These are phyloP conservation scores for Cydia pomonella DNA, from an alignment of 1,140 invertebrate genomes.

Conservation along the genomic window DNA sequence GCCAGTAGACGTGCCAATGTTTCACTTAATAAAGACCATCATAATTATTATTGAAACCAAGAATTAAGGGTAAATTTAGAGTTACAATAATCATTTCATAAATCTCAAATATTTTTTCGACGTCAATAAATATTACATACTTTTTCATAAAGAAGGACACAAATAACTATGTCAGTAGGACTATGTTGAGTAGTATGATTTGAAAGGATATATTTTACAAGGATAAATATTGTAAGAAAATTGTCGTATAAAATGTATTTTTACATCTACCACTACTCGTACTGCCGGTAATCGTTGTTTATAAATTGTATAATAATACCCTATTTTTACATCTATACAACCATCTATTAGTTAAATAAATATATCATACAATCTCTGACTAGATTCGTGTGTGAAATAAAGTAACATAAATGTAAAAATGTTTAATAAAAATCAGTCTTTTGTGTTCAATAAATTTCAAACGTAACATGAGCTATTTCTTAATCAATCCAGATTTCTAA, in stretches of 20 bases:
- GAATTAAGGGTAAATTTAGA: background rate
- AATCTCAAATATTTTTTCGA: background rate
- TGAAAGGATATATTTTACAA: constrained; percentile 36
- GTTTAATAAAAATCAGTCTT: constrained; percentile 54
- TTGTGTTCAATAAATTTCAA: constrained; percentile 36
- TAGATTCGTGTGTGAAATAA: constrained; percentile 38
- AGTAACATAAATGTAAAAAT: constrained; percentile 35
- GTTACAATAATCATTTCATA: background rate
- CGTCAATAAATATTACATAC: background rate
- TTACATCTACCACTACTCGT: constrained; percentile 50
- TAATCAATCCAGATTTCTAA: background rate
- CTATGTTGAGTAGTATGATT: background rate
- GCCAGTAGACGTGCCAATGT: too few relatives aligned
- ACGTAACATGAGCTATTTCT: background rate
- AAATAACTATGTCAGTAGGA: background rate
- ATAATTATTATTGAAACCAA: too few relatives aligned
- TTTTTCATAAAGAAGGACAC: background rate
- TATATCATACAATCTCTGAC: constrained; percentile 35
- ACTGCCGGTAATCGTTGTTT: constrained; percentile 54
- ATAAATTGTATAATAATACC: constrained; percentile 46
- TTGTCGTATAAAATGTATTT: constrained; percentile 57
- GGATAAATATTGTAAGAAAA: constrained; percentile 42
- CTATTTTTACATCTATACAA: constrained; percentile 56
- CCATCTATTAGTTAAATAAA: constrained; percentile 39
- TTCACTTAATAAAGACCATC: too few relatives aligned